phyloP scores from a whole-genome alignment of 1,140 invertebrate genomes.

The Papilio polytes region DNA sequence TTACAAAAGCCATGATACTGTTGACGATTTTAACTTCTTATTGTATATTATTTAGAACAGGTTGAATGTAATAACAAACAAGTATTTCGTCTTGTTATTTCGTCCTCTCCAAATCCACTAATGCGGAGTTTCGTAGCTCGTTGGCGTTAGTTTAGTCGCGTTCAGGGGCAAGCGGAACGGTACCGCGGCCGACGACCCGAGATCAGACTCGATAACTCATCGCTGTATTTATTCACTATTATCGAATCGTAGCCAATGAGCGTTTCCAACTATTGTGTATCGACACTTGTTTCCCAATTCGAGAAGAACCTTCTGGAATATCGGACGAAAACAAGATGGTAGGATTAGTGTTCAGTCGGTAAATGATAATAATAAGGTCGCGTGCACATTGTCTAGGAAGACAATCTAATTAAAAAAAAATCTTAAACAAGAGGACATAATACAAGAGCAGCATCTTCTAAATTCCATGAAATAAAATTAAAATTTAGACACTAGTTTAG shows the following conservation, averaged over 20 bases:
- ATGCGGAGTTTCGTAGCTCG: constrained; percentile 43
- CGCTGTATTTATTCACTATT: constrained; percentile 80
- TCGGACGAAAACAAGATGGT: not conserved
- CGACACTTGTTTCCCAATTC: constrained; percentile 9
- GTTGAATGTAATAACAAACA: not conserved
- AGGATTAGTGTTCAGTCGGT: not conserved
- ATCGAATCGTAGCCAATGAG: constrained; percentile 69
- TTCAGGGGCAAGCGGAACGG: constrained; percentile 81
- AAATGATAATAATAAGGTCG: no score
- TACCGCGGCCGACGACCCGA: constrained; percentile 80
- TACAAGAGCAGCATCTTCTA: no score
- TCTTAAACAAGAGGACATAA: no score
- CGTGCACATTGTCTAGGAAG: no score
- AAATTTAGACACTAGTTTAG: not conserved
- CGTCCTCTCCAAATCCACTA: constrained; percentile 27
- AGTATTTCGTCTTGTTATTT: not conserved
- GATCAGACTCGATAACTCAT: constrained; percentile 79
- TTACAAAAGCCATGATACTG: not conserved
- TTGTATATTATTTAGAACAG: no score
- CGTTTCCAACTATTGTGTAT: constrained; percentile 32
- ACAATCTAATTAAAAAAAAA: no score
- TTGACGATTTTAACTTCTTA: not conserved
- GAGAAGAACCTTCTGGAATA: constrained; percentile 28
- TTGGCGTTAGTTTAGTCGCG: constrained; percentile 72
- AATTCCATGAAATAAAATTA: no score